Percentiles rank a stretch among this genome's conserved stretches.
Evolutionary conservation across 2,797 vertebrate species (phyloP).

Genomic region (Ibycter americanus): DNA sequence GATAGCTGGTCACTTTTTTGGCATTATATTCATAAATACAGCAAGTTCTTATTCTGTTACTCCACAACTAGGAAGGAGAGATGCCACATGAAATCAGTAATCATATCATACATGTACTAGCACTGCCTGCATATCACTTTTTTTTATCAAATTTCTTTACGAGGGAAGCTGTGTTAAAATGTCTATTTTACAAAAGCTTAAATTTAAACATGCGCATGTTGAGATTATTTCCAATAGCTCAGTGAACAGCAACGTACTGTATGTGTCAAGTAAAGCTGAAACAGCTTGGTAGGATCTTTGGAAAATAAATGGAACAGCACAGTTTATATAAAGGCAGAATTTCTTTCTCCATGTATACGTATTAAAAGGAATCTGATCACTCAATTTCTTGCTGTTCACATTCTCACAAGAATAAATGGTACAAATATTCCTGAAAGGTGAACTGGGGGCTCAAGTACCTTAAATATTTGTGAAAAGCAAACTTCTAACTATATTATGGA

Average conservation of each 20-base stretch:
- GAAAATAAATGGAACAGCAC: not conserved
- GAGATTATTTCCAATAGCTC: not conserved
- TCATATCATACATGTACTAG: not conserved
- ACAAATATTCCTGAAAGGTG: not conserved
- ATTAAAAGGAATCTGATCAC: not conserved
- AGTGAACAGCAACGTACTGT: not conserved
- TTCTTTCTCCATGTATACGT: not conserved
- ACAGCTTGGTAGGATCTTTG: not conserved
- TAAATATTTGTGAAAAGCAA: not conserved
- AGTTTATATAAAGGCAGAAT: not conserved
- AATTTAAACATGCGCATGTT: fast-evolving
- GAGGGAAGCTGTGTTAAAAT: not conserved
- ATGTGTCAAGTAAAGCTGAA: not conserved
- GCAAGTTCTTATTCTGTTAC: not conserved
- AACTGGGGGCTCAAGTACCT: not conserved
- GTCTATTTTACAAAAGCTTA: not conserved
- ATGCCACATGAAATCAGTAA: not conserved
- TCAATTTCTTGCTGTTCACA: not conserved
- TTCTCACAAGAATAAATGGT: not conserved
- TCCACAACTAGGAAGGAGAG: not conserved
- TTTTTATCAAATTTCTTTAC: not conserved
- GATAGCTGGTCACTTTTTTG: not conserved
- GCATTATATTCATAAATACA: not conserved
- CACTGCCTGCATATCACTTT: not conserved
- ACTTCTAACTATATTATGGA: not conserved